Evolutionary conservation across 2,797 vertebrate species (phyloP), one percentile per base, ranked within the genome.

Genomic region (Malurus splendens): DNA sequence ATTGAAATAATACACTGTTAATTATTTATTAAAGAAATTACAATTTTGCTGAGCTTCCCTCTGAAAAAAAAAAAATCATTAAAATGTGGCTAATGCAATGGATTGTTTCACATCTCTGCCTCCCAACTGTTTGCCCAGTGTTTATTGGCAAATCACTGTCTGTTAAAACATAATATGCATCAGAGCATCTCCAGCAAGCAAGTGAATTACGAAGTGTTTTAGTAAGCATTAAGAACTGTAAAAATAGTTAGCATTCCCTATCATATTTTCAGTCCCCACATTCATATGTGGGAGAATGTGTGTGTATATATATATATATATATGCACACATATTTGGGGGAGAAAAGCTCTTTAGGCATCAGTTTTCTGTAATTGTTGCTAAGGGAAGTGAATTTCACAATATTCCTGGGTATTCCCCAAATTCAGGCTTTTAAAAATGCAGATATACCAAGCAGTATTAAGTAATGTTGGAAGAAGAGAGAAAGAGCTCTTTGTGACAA

Each of bases 11-110:
- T 95, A 95, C 82, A 93, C 19, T 86, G 93, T 97, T 95, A 97
- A 97, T 97, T 97, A 97, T 97, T 97, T 97, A 97, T 97, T 95
- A 95, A 94, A 94, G 89, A 96, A 96, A 97, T 97, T 96, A 92
- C 64, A 95, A 96, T 97, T 97, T 97, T 97, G 80, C 94, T 96
- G 87, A 96, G 92, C 86, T 95, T 94, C 94, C 25, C 30, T 95
- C 62, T 66, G 62, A 80, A 91, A 71, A 39, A 65, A 93, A 93
- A 89, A 95, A 93, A 95, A 91, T 92, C 72, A 94, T 96, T 97
- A 94, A 94, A 93, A 86, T 57, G 30, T 94, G 86, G 76, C 57
- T 95, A 94, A 87, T 93, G 93, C 92, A 93, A 94, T 38, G 95
- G 79, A 94, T 91, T 93, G 74, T 92, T 96, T 96, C 89, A 77